phyloP scores from a whole-genome alignment of 2,888 invertebrate genomes.

The Periphyllus acericola region DNA sequence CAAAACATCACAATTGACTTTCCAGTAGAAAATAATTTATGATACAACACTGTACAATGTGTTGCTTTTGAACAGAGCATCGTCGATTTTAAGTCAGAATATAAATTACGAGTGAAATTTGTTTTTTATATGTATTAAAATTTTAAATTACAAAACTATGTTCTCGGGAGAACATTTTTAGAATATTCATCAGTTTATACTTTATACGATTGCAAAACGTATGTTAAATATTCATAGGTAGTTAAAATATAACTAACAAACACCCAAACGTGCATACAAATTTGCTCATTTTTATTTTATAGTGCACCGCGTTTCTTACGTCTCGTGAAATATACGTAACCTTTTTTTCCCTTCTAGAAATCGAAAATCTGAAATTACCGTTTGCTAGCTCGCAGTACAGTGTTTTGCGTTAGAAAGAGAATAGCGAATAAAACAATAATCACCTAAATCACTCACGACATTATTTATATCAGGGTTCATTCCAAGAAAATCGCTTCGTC shows the following conservation, averaged over 20 bases:
- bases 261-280: not conserved
- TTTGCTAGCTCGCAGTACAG: too few species aligned
- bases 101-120: not conserved
- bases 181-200: not conserved
- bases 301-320: too few species aligned
- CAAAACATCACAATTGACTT: not conserved
- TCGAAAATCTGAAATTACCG: not conserved
- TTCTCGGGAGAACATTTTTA: not conserved
- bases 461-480: too few species aligned
- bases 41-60: too few species aligned
- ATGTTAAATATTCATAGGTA: not conserved
- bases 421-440: too few species aligned
- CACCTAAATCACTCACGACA: too few species aligned
- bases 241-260: not conserved
- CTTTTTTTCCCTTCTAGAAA: not conserved
- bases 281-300: not conserved
- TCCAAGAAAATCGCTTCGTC: too few species aligned
- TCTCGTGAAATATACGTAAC: not conserved
- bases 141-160: not conserved
- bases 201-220: not conserved
- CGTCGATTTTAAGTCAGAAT: not conserved
- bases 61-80: too few species aligned
- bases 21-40: not conserved
- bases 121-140: too few species aligned
- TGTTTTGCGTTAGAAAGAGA: too few species aligned